Evolutionary conservation across 2,113 vertebrate genomes (phyloP).

Genomic region (Cavia porcellus): DNA sequence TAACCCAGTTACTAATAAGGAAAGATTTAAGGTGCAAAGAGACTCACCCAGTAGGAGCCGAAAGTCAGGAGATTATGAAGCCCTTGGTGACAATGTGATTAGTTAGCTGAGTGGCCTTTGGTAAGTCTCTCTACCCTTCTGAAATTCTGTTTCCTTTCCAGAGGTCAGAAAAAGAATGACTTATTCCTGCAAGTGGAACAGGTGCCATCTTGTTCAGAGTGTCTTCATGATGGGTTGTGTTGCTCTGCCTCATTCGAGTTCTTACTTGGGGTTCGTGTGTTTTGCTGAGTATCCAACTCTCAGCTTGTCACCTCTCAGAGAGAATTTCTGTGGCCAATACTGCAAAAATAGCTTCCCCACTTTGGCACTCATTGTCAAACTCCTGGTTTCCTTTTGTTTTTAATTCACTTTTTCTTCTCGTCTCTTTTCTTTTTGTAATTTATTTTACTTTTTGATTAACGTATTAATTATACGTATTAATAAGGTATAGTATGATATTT

Average conservation of each 20-base stretch:
- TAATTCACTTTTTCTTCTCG: not conserved
- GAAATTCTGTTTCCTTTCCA: not conserved
- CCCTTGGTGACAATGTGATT: not conserved
- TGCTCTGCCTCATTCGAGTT: not conserved
- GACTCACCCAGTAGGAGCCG: not conserved
- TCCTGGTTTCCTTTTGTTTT: not conserved
- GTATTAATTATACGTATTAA: not conserved
- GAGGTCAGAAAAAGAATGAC: not conserved
- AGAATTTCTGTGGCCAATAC: not conserved
- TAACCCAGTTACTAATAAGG: not conserved
- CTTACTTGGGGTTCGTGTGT: not conserved
- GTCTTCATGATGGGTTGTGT: not conserved
- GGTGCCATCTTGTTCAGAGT: not conserved
- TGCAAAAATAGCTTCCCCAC: not conserved
- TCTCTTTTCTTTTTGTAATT: not conserved
- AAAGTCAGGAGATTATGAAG: not conserved
- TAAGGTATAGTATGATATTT: not conserved
- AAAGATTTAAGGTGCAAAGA: not conserved
- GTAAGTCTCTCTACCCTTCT: not conserved
- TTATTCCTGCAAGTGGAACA: not conserved
- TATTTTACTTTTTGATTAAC: not conserved
- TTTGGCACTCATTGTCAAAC: not conserved
- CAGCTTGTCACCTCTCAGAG: too few relatives aligned
- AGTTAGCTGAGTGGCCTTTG: not conserved
- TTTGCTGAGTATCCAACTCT: not conserved